phyloP scores from a whole-genome alignment of 2,888 invertebrate species.

The Tribolium freemani region DNA sequence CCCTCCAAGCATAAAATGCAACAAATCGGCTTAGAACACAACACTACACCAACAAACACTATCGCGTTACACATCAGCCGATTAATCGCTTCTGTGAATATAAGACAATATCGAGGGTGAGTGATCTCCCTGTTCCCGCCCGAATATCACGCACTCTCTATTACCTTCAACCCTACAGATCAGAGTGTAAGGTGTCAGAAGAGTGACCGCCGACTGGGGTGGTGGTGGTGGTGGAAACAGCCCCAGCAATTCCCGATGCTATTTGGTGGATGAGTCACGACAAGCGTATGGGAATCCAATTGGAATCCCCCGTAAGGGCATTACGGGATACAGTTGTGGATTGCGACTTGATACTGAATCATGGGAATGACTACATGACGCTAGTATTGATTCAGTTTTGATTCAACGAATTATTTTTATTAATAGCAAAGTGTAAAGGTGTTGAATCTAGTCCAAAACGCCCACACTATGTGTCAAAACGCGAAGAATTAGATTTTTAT shows the following conservation, averaged over 20 bases:
- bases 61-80: conserved; percentile 50
- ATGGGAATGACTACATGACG: neutral
- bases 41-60: conserved; percentile 21
- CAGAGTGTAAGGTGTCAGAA: conserved; percentile 17
- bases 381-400: conserved; percentile 1
- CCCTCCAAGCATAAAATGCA: conserved; percentile 7
- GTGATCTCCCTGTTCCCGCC: neutral
- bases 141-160: neutral
- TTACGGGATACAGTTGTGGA: conserved; percentile 23
- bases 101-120: conserved; percentile 36
- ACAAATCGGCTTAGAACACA: conserved; percentile 39
- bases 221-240: conserved; percentile 44
- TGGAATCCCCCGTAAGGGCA: conserved; percentile 59
- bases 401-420: neutral
- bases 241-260: conserved; percentile 63
- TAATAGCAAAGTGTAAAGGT: neutral
- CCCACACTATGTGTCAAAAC: neutral
- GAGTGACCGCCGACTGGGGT: conserved; percentile 32
- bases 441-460: neutral
- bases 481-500: too few species aligned
- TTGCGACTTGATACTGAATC: conserved; percentile 22
- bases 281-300: conserved; percentile 63
- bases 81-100: conserved; percentile 51
- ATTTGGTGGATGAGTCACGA: conserved; percentile 65
- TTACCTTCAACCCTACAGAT: neutral